phyloP scores from a whole-genome alignment of 2,888 invertebrate genomes.

The Dynastes tityus region DNA sequence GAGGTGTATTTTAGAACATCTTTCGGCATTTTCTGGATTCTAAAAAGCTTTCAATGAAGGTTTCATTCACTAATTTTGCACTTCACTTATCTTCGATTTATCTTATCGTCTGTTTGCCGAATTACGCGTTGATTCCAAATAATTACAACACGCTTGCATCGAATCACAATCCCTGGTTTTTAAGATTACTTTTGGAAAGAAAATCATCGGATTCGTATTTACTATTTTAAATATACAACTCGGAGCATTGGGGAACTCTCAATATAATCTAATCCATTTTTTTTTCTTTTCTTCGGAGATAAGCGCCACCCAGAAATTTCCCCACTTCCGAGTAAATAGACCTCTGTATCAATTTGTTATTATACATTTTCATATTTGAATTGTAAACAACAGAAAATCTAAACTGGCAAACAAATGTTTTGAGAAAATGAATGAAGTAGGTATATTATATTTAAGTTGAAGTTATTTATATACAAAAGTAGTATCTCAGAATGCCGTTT shows the following conservation, averaged over 20 bases:
- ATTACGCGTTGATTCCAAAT: conserved; percentile 12
- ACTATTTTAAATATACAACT: neutral
- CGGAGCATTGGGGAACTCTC: neutral
- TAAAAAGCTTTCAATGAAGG: neutral
- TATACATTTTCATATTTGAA: neutral
- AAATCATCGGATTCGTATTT: neutral
- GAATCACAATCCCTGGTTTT: neutral
- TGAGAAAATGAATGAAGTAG: no score
- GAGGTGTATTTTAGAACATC: no score
- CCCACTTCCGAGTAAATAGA: conserved; percentile 9
- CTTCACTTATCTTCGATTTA: neutral
- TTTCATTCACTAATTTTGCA: conserved; percentile 19
- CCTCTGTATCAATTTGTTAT: neutral
- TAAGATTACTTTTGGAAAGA: neutral
- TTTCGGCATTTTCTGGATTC: no score
- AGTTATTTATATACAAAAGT: no score
- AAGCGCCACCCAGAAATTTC: conserved; percentile 10
- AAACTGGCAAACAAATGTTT: no score
- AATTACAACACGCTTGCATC: conserved; percentile 19
- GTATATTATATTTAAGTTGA: no score
- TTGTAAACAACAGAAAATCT: neutral
- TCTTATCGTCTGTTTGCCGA: conserved; percentile 20
- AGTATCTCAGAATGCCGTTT: no score
- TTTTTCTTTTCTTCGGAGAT: conserved; percentile 5
- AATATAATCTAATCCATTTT: conserved; percentile 5